These are phyloP conservation scores for Aphaenogaster ashmeadi DNA, from an alignment of 1,140 invertebrate genomes.

Conservation along the genomic window DNA sequence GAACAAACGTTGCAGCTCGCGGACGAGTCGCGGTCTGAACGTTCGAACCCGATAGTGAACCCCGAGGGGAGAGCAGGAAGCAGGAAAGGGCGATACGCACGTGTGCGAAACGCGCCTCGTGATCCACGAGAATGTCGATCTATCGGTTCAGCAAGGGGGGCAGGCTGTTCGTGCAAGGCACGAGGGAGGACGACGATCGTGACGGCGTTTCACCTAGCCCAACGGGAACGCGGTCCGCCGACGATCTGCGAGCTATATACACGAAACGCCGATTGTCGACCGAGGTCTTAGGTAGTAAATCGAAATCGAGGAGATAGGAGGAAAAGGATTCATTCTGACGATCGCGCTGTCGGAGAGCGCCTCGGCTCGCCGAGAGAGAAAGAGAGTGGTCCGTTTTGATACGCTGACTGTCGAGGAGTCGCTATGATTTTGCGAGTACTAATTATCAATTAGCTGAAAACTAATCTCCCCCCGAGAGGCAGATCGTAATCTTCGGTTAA, in stretches of 20 bases:
- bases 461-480: neutral
- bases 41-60: too few relatives aligned
- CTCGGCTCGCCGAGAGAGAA: neutral
- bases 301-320: slow-evolving; percentile 32
- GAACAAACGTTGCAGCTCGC: slow-evolving; percentile 37
- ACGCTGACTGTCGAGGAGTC: neutral
- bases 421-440: slow-evolving; percentile 24
- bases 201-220: slow-evolving; percentile 83
- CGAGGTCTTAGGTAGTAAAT: slow-evolving; percentile 91
- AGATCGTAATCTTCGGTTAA: slow-evolving; percentile 11
- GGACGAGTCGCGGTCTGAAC: slow-evolving; percentile 6
- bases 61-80: neutral
- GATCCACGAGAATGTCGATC: slow-evolving; percentile 88
- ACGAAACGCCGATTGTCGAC: slow-evolving; percentile 94
- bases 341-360: neutral
- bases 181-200: slow-evolving; percentile 89
- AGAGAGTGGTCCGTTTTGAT: slow-evolving; percentile 4
- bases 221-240: slow-evolving; percentile 80
- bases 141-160: slow-evolving; percentile 92
- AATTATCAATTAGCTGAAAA: slow-evolving; percentile 28
- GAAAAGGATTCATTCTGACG: slow-evolving; percentile 46
- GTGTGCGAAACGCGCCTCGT: neutral
- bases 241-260: slow-evolving; percentile 92
- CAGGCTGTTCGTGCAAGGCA: slow-evolving; percentile 93
- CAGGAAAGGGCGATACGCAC: neutral